These are phyloP conservation scores for Dilophus febrilis DNA, from an alignment of 2,888 invertebrate species.

Conservation along the genomic window DNA sequence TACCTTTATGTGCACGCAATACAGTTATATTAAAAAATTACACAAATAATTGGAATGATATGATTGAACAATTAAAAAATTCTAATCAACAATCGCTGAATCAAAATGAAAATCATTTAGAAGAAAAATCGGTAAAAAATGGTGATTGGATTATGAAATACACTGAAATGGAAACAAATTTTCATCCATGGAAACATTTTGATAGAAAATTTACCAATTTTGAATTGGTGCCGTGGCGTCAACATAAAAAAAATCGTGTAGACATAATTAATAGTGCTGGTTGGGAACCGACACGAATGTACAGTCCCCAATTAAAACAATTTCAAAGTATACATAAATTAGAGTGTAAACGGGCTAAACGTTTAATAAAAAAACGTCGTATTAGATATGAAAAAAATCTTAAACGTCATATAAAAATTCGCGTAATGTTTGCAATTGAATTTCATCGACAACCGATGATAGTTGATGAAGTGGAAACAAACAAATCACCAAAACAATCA, in stretches of 20 bases:
- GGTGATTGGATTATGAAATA: conserved; percentile 26
- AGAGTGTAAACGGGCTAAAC: conserved; percentile 12
- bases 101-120: too few species aligned
- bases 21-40: too few species aligned
- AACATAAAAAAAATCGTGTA: conserved; percentile 15
- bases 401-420: conserved; percentile 43
- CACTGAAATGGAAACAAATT: conserved; percentile 21
- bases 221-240: conserved; percentile 27
- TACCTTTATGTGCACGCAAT: too few species aligned
- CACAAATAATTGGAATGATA: too few species aligned
- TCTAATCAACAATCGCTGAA: too few species aligned
- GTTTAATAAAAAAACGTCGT: conserved; percentile 32
- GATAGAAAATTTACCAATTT: conserved; percentile 22
- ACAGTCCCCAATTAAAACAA: conserved; percentile 1
- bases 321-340: neutral
- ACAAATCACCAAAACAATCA: neutral
- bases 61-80: neutral
- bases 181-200: conserved; percentile 22
- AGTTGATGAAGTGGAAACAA: neutral
- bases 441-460: conserved; percentile 29
- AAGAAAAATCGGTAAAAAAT: too few species aligned
- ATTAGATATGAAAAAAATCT: conserved; percentile 39
- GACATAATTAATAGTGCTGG: conserved; percentile 19
- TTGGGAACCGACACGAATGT: conserved; percentile 15
- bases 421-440: conserved; percentile 48